A percentile compares a stretch with the other conserved stretches of the same genome.
These are phyloP conservation scores for Macropis europaea DNA, from an alignment of 2,888 invertebrate genomes.

Conservation along the genomic window DNA sequence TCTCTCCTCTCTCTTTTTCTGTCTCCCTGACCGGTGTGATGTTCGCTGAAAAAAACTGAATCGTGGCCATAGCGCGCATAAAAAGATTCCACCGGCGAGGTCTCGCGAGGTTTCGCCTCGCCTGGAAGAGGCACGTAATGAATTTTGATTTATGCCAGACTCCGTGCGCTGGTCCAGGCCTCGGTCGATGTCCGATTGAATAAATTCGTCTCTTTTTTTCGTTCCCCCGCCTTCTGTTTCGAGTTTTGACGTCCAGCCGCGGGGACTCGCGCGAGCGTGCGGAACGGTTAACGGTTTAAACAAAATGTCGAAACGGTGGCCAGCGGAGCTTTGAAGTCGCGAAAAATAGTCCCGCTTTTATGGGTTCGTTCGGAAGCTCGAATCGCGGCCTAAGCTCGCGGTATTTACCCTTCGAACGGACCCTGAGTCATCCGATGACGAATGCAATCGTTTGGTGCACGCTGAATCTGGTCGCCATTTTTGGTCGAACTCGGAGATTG, in stretches of 20 bases:
- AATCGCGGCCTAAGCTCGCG: no score
- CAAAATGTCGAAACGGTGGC: neutral
- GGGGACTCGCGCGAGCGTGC: neutral
- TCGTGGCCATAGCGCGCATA: slow-evolving; percentile 11
- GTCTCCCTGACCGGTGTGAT: neutral
- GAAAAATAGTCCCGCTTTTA: neutral
- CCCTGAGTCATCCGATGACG: no score
- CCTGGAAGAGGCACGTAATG: slow-evolving; percentile 3
- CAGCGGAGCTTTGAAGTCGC: slow-evolving; percentile 29
- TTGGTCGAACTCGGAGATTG: no score
- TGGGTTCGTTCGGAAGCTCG: no score
- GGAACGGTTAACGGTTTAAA: slow-evolving; percentile 26
- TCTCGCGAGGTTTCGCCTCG: neutral
- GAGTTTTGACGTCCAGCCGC: neutral
- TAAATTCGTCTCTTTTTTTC: neutral
- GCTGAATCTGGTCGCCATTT: no score
- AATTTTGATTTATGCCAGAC: slow-evolving; percentile 35
- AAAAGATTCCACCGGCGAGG: slow-evolving; percentile 17
- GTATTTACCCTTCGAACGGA: no score
- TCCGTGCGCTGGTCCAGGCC: neutral
- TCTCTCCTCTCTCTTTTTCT: neutral
- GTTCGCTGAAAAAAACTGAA: neutral
- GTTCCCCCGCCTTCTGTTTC: neutral
- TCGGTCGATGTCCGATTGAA: neutral
- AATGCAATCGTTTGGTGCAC: no score